phyloP scores from a whole-genome alignment of 1,140 invertebrate genomes.

The Myzus persicae region DNA sequence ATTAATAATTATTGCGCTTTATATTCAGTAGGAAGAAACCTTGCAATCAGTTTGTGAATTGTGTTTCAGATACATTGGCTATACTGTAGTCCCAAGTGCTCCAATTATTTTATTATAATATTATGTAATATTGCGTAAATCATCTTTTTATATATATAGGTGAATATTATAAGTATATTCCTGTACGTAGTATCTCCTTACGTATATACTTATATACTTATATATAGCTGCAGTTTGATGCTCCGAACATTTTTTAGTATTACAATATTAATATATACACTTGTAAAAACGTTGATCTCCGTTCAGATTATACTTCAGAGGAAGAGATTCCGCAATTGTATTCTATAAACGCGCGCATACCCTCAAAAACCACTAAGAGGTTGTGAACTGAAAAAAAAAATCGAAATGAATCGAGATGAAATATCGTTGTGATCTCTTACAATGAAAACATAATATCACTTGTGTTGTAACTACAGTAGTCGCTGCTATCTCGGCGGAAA shows the following conservation, averaged over 20 bases:
- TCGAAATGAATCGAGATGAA: neutral
- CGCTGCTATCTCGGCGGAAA: neutral
- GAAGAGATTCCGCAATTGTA: neutral
- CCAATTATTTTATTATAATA: neutral
- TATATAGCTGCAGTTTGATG: neutral
- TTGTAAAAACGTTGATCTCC: neutral
- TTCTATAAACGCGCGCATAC: neutral
- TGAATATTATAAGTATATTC: neutral
- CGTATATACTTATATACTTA: too few species aligned
- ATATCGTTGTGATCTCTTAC: neutral
- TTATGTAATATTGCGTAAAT: neutral
- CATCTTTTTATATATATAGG: neutral
- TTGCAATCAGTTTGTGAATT: neutral
- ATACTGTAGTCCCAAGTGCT: neutral
- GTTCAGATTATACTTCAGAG: neutral
- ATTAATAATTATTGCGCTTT: neutral
- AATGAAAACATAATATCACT: neutral
- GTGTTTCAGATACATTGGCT: neutral
- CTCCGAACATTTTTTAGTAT: neutral
- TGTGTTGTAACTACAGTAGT: neutral
- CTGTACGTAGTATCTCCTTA: too few species aligned
- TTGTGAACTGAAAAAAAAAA: neutral
- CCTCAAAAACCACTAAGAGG: slow-evolving; percentile 7
- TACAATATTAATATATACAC: neutral
- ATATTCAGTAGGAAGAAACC: neutral